Base-by-base conservation (phyloP, 2,797 vertebrate species). In the Galaxias olidus region DNA sequence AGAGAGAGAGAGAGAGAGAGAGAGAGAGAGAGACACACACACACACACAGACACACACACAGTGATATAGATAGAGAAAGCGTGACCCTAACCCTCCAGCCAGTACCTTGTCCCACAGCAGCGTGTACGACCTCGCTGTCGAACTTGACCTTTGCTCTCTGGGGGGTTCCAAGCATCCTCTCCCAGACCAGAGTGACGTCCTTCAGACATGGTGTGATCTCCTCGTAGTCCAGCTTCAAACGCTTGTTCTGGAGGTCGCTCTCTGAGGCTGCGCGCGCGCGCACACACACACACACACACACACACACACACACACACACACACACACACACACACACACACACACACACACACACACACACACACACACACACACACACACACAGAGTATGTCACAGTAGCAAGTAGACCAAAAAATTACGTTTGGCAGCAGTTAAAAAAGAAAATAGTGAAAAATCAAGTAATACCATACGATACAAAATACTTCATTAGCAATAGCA, bases 161-260 rank as follows among this genome's bases (percentile, higher is more conserved):
- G 94, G 10, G 93, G 90, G 1, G 89, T 93, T 79, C 84, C 92
- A 60, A 99, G 86, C 93, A 98, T 97, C 87, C 94, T 97, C 86
- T 99, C 97, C 97, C 97, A 99, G 66, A 96, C 91, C 54, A 92
- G 65, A 7, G 95, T 97, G 62, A 98, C 95, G 7, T 98, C 97
- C 85, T 97, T 98, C 58, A 99, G 91, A 80, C 96, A 98, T 0
- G 95, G 95, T 19, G 97, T 98, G 81, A 99, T 96, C 90, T 99
- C 97, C 79, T 98, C 96, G 0, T 99, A 99, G 81, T 98, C 96
- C 18, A 98, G 91, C 88, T 98, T 98, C 59, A 96, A 87, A 1
- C 97, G 93, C 68, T 93, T 96, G 86, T 95, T 98, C 87, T 95
- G 93, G 71, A 98, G 91, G 82, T 98, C 92, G 18, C 92, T 96